Conservation (phyloP, 2,888 invertebrate genomes). For the Eudemis profundana region DNA sequence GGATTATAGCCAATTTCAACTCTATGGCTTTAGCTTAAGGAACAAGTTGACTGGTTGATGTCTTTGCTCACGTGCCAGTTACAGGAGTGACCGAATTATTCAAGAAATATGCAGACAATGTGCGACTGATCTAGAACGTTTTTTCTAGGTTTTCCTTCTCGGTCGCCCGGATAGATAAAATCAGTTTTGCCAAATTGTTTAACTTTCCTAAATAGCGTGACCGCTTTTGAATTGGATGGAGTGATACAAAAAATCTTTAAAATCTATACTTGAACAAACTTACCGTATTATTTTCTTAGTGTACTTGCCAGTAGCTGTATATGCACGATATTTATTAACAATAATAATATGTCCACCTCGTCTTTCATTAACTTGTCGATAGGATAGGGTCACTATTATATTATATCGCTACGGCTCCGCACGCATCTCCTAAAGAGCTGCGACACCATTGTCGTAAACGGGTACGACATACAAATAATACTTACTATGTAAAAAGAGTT, state of each 20-base stretch:
- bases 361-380: too few relatives aligned
- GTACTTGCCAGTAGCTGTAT: too few relatives aligned
- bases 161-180: background rate
- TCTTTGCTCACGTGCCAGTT: slow-evolving; percentile 15
- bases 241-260: background rate
- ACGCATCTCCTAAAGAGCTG: too few relatives aligned
- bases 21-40: background rate
- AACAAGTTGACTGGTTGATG: background rate
- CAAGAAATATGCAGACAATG: slow-evolving; percentile 23
- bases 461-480: too few relatives aligned
- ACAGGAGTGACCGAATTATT: slow-evolving; percentile 14
- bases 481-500: too few relatives aligned
- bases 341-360: too few relatives aligned
- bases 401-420: too few relatives aligned
- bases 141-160: background rate
- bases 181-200: background rate
- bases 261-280: too few relatives aligned
- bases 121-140: slow-evolving; percentile 8
- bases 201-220: background rate
- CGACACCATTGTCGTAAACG: too few relatives aligned
- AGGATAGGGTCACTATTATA: too few relatives aligned
- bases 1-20: slow-evolving; percentile 3
- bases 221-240: background rate
- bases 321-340: too few relatives aligned
- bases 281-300: too few relatives aligned